Evolutionary conservation across 2,797 vertebrate genomes (phyloP).

Genomic region (Heteromormyrus szaboi): DNA sequence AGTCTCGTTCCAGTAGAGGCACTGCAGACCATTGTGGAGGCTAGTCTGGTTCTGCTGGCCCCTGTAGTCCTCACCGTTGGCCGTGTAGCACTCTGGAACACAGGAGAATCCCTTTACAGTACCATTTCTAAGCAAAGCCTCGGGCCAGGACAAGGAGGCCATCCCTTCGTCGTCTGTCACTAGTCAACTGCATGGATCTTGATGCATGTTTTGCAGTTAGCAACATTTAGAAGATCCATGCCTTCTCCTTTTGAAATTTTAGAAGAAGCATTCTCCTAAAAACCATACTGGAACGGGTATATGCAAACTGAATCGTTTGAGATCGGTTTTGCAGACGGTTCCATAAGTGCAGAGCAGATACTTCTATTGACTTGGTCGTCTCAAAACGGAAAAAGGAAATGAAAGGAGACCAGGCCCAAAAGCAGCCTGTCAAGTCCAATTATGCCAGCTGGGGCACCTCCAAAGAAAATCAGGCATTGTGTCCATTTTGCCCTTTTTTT

Average conservation of each 20-base stretch:
- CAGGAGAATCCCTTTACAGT: background rate
- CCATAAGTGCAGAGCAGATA: too few relatives aligned
- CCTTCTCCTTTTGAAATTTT: background rate
- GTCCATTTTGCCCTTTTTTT: background rate
- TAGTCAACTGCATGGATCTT: background rate
- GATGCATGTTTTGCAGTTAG: background rate
- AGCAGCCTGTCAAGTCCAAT: background rate
- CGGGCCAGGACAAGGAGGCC: background rate
- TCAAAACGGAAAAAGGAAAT: conserved; percentile 33
- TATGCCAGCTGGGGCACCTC: background rate
- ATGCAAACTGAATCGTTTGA: background rate
- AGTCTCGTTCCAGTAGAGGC: conserved; percentile 94
- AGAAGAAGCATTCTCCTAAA: background rate
- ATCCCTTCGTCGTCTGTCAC: background rate
- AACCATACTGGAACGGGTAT: background rate
- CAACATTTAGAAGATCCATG: background rate
- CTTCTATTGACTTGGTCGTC: background rate
- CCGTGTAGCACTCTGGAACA: conserved; percentile 84
- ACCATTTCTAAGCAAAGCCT: background rate
- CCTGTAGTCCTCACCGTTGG: conserved; percentile 89
- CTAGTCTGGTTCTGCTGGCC: conserved; percentile 88
- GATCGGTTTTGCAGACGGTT: background rate
- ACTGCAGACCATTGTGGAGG: conserved; percentile 77
- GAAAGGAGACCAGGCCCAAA: background rate
- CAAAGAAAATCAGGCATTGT: background rate